Conservation (phyloP, 2,888 invertebrate genomes). For the Eurytoma californica region DNA sequence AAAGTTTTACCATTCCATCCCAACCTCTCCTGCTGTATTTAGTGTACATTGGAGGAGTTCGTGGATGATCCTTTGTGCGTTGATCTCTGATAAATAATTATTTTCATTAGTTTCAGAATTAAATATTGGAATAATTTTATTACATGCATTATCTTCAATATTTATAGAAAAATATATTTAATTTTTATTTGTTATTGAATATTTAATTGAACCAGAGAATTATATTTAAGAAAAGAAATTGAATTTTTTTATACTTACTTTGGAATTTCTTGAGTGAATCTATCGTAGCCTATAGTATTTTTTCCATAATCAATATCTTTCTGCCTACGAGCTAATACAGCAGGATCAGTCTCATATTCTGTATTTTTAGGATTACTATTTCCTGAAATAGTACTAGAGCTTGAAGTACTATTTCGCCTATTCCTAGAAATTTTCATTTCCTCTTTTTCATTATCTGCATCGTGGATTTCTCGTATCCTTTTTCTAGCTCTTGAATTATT, state of each 20-base stretch:
- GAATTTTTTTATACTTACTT: slow-evolving; percentile 77
- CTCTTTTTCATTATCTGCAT: slow-evolving; percentile 53
- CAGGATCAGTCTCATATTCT: slow-evolving; percentile 84
- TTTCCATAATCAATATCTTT: slow-evolving; percentile 97
- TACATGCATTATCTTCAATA: background rate
- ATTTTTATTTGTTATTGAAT: background rate
- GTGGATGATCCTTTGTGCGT: slow-evolving; percentile 85
- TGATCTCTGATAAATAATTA: slow-evolving; percentile 75
- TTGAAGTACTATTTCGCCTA: slow-evolving; percentile 68
- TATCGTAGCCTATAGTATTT: slow-evolving; percentile 91
- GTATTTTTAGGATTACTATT: slow-evolving; percentile 59
- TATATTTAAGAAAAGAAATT: background rate
- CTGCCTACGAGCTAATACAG: slow-evolving; percentile 85
- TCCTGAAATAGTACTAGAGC: slow-evolving; percentile 68
- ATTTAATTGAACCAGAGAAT: background rate
- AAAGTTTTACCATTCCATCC: slow-evolving; percentile 91
- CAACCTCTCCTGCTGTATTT: slow-evolving; percentile 95
- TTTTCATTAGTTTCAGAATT: slow-evolving; percentile 20
- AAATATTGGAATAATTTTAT: background rate
- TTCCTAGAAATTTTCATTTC: slow-evolving; percentile 64
- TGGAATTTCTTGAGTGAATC: slow-evolving; percentile 83
- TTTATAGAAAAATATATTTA: background rate
- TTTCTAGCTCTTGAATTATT: slow-evolving; percentile 59
- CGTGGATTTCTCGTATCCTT: slow-evolving; percentile 61
- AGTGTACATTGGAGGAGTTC: slow-evolving; percentile 90